These are phyloP conservation scores for Petroica traversi DNA, from an alignment of 2,113 vertebrate species.

Conservation along the genomic window DNA sequence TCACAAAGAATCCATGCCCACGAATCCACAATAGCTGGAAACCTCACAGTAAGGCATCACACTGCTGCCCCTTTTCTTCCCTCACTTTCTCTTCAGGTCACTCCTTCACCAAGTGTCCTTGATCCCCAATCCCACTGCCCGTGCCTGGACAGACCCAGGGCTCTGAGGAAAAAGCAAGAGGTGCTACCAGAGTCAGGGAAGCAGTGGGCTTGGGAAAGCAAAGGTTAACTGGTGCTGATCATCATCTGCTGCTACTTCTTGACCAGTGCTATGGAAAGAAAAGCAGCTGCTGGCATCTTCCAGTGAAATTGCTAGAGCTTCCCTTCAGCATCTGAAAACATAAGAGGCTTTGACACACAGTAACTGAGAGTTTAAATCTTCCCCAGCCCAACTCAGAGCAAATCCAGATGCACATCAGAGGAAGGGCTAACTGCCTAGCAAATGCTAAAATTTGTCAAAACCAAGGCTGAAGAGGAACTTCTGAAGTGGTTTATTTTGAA, in stretches of 20 bases:
- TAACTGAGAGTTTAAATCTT: neutral
- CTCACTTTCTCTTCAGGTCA: neutral
- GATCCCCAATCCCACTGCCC: neutral
- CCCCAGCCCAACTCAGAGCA: neutral
- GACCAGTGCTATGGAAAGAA: neutral
- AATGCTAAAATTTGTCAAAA: neutral
- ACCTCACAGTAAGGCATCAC: neutral
- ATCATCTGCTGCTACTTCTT: neutral
- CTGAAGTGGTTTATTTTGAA: neutral
- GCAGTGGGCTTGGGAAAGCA: fast-evolving
- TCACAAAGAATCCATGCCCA: neutral
- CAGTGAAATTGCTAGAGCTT: neutral
- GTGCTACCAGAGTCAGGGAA: neutral
- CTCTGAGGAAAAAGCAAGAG: neutral
- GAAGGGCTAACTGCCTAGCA: neutral
- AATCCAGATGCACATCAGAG: neutral
- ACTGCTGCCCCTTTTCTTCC: neutral
- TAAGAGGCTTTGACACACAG: neutral
- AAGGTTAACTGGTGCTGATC: neutral
- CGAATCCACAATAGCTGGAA: neutral
- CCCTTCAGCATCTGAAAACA: neutral
- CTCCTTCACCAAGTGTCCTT: neutral
- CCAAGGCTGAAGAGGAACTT: neutral
- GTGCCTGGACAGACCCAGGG: neutral
- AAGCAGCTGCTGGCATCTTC: neutral